Evolutionary conservation across 2,888 invertebrate species (phyloP).

Genomic region (Leptopilina syphax): DNA sequence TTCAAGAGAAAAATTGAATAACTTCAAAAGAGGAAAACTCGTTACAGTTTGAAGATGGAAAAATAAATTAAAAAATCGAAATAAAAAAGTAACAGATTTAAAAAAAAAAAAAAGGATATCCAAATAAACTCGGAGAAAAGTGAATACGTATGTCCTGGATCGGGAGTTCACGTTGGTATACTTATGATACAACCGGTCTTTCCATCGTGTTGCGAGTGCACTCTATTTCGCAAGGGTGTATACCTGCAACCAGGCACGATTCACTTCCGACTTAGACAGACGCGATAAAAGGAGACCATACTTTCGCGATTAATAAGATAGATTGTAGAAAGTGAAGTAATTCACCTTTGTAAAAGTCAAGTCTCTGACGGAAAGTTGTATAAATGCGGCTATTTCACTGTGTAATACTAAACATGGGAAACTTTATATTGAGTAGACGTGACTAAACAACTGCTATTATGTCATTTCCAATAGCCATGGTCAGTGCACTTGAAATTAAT

Average conservation of each 20-base stretch:
- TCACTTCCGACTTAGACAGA: slow-evolving; percentile 71
- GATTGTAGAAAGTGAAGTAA: slow-evolving; percentile 70
- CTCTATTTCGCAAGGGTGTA: slow-evolving; percentile 47
- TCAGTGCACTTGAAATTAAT: slow-evolving; percentile 36
- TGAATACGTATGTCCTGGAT: neutral
- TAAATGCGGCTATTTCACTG: neutral
- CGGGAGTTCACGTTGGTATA: too few species aligned
- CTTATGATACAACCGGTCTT: slow-evolving; percentile 50
- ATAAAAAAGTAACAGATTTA: too few species aligned
- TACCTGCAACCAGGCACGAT: slow-evolving; percentile 54
- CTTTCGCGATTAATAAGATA: slow-evolving; percentile 71
- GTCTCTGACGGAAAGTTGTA: slow-evolving; percentile 32
- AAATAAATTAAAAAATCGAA: too few species aligned
- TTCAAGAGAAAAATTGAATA: too few species aligned
- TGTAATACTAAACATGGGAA: slow-evolving; percentile 12
- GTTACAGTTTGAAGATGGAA: too few species aligned
- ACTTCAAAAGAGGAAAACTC: too few species aligned
- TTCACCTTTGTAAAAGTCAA: slow-evolving; percentile 60
- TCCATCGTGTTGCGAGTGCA: slow-evolving; percentile 49
- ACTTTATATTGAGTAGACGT: neutral
- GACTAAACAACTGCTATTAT: slow-evolving; percentile 18
- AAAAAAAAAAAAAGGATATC: too few species aligned
- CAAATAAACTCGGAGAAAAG: neutral
- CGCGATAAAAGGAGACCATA: slow-evolving; percentile 58
- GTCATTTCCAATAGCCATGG: slow-evolving; percentile 21